Evolutionary conservation across 2,888 invertebrate genomes (phyloP).

Genomic region (Spilarctia lutea): DNA sequence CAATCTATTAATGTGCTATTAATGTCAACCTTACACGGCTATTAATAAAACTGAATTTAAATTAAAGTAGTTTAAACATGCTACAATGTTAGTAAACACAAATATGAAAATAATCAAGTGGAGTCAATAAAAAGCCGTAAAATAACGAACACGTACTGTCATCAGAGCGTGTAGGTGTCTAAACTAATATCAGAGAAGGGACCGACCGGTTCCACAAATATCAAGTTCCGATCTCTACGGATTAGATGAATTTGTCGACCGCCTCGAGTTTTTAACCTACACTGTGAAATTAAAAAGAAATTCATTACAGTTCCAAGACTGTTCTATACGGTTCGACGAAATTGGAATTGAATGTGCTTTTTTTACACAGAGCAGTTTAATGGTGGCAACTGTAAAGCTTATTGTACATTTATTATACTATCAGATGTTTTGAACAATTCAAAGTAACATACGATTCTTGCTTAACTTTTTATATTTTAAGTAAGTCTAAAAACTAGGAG

Average conservation of each 20-base stretch:
- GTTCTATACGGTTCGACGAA: slow-evolving; percentile 10
- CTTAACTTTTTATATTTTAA: neutral
- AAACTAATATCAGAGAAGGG: slow-evolving; percentile 48
- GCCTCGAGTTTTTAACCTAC: slow-evolving; percentile 29
- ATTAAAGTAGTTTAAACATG: neutral
- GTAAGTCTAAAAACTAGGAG: neutral
- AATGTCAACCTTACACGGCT: neutral
- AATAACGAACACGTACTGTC: slow-evolving; percentile 42
- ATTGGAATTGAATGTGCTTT: slow-evolving; percentile 13
- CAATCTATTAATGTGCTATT: neutral
- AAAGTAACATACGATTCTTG: neutral
- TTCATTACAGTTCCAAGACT: slow-evolving; percentile 28
- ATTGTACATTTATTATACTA: slow-evolving; percentile 6
- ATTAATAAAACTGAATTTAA: neutral
- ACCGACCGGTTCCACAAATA: slow-evolving; percentile 61
- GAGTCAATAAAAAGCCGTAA: slow-evolving; percentile 38
- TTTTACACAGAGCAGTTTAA: slow-evolving; percentile 16
- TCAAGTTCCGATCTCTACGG: slow-evolving; percentile 39
- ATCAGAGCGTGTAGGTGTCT: slow-evolving; percentile 53
- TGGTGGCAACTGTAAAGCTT: slow-evolving; percentile 14
- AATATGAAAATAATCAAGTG: slow-evolving; percentile 24
- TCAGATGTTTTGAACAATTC: neutral
- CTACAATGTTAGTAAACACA: neutral
- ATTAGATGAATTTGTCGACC: slow-evolving; percentile 44
- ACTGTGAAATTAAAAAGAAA: slow-evolving; percentile 49